Base-by-base conservation (phyloP, 2,888 invertebrate species). In the Mechanitis messenoides region DNA sequence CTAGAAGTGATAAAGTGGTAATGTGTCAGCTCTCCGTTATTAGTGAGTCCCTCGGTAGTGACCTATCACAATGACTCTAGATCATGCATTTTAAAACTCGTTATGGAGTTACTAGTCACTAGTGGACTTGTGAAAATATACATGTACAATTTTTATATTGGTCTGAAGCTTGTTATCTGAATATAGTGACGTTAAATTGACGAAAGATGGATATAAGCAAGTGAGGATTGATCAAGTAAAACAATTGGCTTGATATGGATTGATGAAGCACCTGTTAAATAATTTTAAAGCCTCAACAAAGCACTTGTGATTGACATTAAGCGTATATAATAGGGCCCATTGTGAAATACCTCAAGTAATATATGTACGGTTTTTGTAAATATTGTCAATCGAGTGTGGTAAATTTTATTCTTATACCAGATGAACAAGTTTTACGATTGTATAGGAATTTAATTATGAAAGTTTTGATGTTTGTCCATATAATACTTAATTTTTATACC, bases 1-100 rank as follows among this genome's bases (percentile, higher is more conserved):
- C 75, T 85, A 86, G 83, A 75, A 70, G 45, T 53, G 56, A 50
- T 31, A 31, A 31, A 50, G 50, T 50, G 50, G 50, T 31, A 11
- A 11, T 50, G 28, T 9, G 31, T 11, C 3, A 50, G 9, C 28
- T 50, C 31, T 50, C 50, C 50, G 28, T 3, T 31, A 7, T 47
- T 31, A 50, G 50, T 50, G 50, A 50, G 31, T 42, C 35, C 35
- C 6, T 35, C 9, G 9, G 42, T 42, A 42, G 42, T 42, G 42
- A 42, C 42, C 7, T 9, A 11, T 31, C n/a, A n/a, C 50, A 31
- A 31, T 31, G 50, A 50, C 31, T 31, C 11, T 50, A 50, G 50
- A 50, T 50, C 31, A 2, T 50, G 31, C 31, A 11, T 31, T 42
- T 31, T 50, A 31, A 31, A 31, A 31, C 50, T 50, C 50, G 11